Base-by-base conservation (phyloP, 1,140 invertebrate genomes). In the Drosophila bocki region DNA sequence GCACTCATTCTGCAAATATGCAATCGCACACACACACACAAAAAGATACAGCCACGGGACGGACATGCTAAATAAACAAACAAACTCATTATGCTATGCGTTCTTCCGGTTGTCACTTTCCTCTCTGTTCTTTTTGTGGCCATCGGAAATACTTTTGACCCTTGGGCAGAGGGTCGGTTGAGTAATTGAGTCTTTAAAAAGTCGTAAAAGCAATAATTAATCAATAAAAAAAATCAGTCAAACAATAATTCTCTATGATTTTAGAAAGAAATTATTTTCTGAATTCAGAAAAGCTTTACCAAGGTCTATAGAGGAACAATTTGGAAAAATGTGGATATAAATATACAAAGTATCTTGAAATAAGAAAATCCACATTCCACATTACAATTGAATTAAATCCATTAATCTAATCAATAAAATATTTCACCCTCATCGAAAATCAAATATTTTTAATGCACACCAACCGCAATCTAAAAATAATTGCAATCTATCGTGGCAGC, bases 1-100 rank as follows among this genome's bases (percentile, higher is more conserved):
- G 19, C 15, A 33, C 29, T 61, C 11, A 56, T 26, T 22, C 39
- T 45, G 32, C 41, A 44, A 54, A 56, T 41, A 56, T 68, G 29
- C 39, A 35, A 44, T 45, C 39, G 37, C 39, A 15, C 39, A 44
- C 15, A 33, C 44, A 65, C 29, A 35, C 35, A 63, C 57, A 69
- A 7, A 15, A 22, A 35, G 12, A 13, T 9, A 37, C 8, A 15
- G 17, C 12, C 51, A 22, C 32, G 33, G 32, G 51, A 22, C 33
- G 13, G 33, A 15, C 44, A 19, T 26, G 57, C 15, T 35, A 39
- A 54, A 26, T 69, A 71, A 58, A 70, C 65, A 72, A 59, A 33
- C 54, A 44, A 50, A 62, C 77, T 85, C 82, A 85, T 84, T 84
- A 85, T 81, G 80, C 72, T 85, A 62, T 64, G 44, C 69, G 63